Base-by-base conservation (phyloP, 1,140 invertebrate species). In the Diprion similis region DNA sequence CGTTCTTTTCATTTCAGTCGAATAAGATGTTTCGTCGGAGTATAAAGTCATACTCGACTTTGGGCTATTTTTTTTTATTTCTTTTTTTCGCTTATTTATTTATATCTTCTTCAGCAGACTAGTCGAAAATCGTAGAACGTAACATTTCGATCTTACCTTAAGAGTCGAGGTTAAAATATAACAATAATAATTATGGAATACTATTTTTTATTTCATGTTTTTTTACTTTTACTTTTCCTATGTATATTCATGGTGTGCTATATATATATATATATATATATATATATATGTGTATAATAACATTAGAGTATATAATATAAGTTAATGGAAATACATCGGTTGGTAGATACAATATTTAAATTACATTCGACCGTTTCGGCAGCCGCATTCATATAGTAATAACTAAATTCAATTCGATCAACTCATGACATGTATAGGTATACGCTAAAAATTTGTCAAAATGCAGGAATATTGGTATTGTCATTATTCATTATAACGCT, bases 401-500 rank as follows among this genome's bases (percentile, higher is more conserved):
- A 64, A 64, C 8, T 15, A 1, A 15, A 59, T 59, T 59, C 51
- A 59, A 59, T 59, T 19, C 8, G 13, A 64, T 64, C 59, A 64
- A 64, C 13, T 19, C 19, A 68, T 15, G 13, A 45, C 17, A 8
- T 13, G 66, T 45, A 68, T 7, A 68, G 37, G 66, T 11, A 19
- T 68, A 19, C 37, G 11, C 4, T 19, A 68, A 68, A 68, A 68
- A 68, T 11, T 68, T 45, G 66, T 68, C 7, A 68, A 68, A 68
- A 68, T 68, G 11, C 66, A 19, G 19, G 37, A 68, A 68, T 68
- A 68, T 68, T 0, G 13, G 66, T 68, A 68, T 73, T 73, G 72
- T 70, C 72, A 68, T 73, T 9, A 69, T 24, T 73, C 71, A 67
- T 67, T 68, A 73, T 59, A 13, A 17, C 51, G 51, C 11, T 59